Evolutionary conservation across 92 coral and sea anemone genomes (phyloP).

Genomic region (Blastomussa wellsi): DNA sequence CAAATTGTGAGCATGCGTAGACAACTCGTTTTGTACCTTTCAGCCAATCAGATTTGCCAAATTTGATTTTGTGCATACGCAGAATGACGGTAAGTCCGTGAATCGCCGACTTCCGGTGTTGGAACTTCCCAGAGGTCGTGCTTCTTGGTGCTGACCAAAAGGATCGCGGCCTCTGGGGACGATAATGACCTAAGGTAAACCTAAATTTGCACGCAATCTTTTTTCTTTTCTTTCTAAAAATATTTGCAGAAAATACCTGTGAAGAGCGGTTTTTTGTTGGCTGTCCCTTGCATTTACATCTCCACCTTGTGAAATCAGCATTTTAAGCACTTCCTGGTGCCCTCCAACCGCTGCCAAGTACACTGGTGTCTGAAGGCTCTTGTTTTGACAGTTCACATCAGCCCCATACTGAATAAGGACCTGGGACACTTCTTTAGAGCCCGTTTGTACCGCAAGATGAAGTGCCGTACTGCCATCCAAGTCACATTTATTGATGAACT

Average conservation of each 20-base stretch:
- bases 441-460: slow-evolving; percentile 64
- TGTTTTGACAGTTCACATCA: slow-evolving; percentile 56
- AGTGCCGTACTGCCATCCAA: slow-evolving; percentile 59
- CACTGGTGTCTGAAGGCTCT: slow-evolving; percentile 62
- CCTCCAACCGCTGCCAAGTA: slow-evolving; percentile 87
- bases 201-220: too few relatives aligned
- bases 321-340: slow-evolving; percentile 46
- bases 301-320: slow-evolving; percentile 63
- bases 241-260: slow-evolving; percentile 51
- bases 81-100: too few relatives aligned
- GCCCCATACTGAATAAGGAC: slow-evolving; percentile 69
- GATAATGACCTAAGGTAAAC: too few relatives aligned
- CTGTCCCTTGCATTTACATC: slow-evolving; percentile 59
- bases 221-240: too few relatives aligned
- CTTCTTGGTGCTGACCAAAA: too few relatives aligned
- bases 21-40: too few relatives aligned
- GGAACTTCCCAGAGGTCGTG: too few relatives aligned
- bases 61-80: too few relatives aligned
- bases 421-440: slow-evolving; percentile 49
- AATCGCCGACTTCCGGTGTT: too few relatives aligned
- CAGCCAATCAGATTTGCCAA: too few relatives aligned
- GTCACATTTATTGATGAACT: slow-evolving; percentile 55
- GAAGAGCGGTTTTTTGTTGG: slow-evolving; percentile 71
- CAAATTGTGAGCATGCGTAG: too few relatives aligned
- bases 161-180: too few relatives aligned